Conservation (phyloP, 2,888 invertebrate species). For the Acronicta aceris region DNA sequence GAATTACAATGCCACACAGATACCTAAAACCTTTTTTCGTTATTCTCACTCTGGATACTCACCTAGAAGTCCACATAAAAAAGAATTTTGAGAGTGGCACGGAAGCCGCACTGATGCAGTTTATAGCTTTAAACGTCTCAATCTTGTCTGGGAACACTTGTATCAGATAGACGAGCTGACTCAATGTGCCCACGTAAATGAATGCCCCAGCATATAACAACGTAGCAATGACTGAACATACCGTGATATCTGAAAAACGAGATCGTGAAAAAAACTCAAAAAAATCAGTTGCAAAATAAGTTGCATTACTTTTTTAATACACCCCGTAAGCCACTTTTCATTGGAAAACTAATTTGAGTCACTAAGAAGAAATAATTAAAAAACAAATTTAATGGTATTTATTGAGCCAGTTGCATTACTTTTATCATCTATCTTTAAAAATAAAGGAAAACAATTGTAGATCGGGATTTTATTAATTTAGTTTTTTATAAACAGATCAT, state of each 20-base stretch:
- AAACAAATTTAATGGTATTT: no score
- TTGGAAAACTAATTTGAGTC: no score
- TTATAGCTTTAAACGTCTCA: constrained; percentile 69
- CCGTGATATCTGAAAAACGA: constrained; percentile 53
- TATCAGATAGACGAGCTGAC: constrained; percentile 67
- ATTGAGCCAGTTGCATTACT: no score
- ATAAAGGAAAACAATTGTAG: no score
- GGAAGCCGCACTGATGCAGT: constrained; percentile 70
- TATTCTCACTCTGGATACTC: constrained; percentile 5
- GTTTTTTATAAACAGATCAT: no score
- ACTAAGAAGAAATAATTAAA: no score
- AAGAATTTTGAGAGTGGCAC: constrained; percentile 74
- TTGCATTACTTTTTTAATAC: no score
- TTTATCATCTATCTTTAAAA: no score
- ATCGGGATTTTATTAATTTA: no score
- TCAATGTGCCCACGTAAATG: constrained; percentile 70
- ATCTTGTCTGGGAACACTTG: constrained; percentile 70
- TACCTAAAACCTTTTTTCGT: constrained; percentile 21
- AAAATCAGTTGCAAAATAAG: no score
- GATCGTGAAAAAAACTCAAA: background rate
- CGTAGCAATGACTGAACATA: constrained; percentile 55
- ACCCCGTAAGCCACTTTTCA: no score
- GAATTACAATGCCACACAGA: no score
- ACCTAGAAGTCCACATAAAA: constrained; percentile 75
- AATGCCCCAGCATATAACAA: constrained; percentile 64